Evolutionary conservation across 2,888 invertebrate genomes (phyloP).

Genomic region (Rhynchonema sp.): DNA sequence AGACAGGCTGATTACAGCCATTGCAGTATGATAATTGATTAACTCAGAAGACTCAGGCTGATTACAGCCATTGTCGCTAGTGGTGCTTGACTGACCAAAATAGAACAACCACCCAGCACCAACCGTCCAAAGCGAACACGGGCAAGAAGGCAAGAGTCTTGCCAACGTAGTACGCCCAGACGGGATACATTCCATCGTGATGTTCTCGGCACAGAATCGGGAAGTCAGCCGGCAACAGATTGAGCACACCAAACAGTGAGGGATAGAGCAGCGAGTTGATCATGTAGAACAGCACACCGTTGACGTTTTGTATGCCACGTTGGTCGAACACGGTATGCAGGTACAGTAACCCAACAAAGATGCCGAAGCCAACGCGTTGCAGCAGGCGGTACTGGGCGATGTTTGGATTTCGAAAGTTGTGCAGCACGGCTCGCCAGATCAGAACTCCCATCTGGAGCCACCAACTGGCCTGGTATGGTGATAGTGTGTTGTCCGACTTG

Average conservation of each 20-base stretch:
- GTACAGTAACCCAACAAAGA: constrained; percentile 59
- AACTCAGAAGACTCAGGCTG: too few species aligned
- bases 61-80: too few species aligned
- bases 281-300: constrained; percentile 67
- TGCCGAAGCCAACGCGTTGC: constrained; percentile 2
- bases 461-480: constrained; percentile 63
- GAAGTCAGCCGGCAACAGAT: constrained; percentile 57
- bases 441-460: constrained; percentile 65
- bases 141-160: constrained; percentile 38
- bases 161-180: constrained; percentile 17
- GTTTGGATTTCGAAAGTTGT: constrained; percentile 66
- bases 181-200: constrained; percentile 68
- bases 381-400: constrained; percentile 28
- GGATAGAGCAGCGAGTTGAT: constrained; percentile 77
- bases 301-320: constrained; percentile 77
- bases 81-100: too few species aligned
- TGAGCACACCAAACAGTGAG: constrained; percentile 71
- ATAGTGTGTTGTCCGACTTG: too few species aligned
- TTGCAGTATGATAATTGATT: too few species aligned
- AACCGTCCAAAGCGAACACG: constrained; percentile 52
- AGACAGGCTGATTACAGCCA: too few species aligned
- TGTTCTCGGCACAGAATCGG: constrained; percentile 70
- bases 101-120: too few species aligned
- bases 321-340: constrained; percentile 58
- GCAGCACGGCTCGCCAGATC: constrained; percentile 74